phyloP scores from a whole-genome alignment of 2,888 invertebrate species.

The Sturmia bella region DNA sequence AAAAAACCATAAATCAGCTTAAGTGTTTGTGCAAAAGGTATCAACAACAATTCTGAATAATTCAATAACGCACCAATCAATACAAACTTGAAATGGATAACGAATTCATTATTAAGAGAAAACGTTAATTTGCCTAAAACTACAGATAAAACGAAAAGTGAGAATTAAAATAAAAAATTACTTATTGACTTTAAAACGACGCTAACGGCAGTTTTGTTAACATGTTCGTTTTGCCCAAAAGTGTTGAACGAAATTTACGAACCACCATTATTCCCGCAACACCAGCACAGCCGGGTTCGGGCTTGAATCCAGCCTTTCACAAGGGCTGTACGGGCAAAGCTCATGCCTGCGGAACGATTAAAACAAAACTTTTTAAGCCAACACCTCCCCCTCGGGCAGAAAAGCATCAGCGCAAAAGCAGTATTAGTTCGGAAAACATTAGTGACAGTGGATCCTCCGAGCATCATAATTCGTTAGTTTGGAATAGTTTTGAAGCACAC shows the following conservation, averaged over 20 bases:
- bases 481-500: constrained; percentile 29
- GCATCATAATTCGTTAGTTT: constrained; percentile 72
- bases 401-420: constrained; percentile 78
- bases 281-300: constrained; percentile 76
- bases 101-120: too few species aligned
- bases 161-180: constrained; percentile 27
- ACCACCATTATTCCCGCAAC: constrained; percentile 76
- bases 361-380: constrained; percentile 73
- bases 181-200: constrained; percentile 30
- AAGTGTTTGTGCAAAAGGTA: neutral
- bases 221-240: constrained; percentile 80
- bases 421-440: constrained; percentile 81
- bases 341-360: constrained; percentile 86
- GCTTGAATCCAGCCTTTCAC: constrained; percentile 83
- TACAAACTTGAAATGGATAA: too few species aligned
- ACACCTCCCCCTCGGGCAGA: constrained; percentile 69
- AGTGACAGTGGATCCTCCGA: constrained; percentile 81
- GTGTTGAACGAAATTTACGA: constrained; percentile 81
- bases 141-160: constrained; percentile 25
- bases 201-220: constrained; percentile 65
- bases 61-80: too few species aligned
- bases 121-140: too few species aligned
- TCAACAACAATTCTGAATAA: too few species aligned
- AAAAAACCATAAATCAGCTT: neutral
- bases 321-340: constrained; percentile 89